phyloP scores from a whole-genome alignment of 2,888 invertebrate species.

The Ceramica pisi region DNA sequence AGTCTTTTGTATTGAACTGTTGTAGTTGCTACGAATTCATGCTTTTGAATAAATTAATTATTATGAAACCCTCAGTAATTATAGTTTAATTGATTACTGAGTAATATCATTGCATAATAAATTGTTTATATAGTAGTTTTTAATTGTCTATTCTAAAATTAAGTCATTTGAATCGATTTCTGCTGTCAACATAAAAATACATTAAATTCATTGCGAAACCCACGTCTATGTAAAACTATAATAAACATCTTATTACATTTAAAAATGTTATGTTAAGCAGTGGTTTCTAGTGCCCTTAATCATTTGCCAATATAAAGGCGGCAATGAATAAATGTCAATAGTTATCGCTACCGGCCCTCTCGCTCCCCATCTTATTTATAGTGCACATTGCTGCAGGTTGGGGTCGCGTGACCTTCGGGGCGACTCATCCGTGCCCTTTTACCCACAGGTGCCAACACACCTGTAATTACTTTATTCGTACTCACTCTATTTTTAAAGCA shows the following conservation, averaged over 20 bases:
- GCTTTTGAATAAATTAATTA: constrained; percentile 36
- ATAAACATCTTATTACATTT: not conserved
- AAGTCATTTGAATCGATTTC: not conserved
- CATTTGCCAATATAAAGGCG: constrained; percentile 31
- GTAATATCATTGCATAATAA: not conserved
- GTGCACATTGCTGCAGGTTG: constrained; percentile 67
- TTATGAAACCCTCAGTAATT: constrained; percentile 16
- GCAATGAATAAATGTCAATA: constrained; percentile 45
- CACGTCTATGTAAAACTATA: not conserved
- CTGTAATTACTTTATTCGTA: constrained; percentile 79
- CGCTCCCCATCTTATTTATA: constrained; percentile 61
- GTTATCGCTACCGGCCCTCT: constrained; percentile 37
- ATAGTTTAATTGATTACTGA: not conserved
- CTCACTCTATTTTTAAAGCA: constrained; percentile 67
- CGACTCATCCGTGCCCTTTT: constrained; percentile 74
- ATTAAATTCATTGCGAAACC: not conserved
- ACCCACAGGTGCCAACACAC: constrained; percentile 84
- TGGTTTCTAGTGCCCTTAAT: constrained; percentile 18
- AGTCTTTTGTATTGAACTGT: constrained; percentile 82
- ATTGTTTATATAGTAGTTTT: not conserved
- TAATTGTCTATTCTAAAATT: not conserved
- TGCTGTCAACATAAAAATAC: not conserved
- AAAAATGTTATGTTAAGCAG: constrained; percentile 6
- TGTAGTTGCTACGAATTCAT: constrained; percentile 27
- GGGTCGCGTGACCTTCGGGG: constrained; percentile 76